Percentiles rank a stretch among this genome's conserved stretches.
Evolutionary conservation across 2,888 invertebrate species (phyloP).

Genomic region (Spodoptera littoralis): DNA sequence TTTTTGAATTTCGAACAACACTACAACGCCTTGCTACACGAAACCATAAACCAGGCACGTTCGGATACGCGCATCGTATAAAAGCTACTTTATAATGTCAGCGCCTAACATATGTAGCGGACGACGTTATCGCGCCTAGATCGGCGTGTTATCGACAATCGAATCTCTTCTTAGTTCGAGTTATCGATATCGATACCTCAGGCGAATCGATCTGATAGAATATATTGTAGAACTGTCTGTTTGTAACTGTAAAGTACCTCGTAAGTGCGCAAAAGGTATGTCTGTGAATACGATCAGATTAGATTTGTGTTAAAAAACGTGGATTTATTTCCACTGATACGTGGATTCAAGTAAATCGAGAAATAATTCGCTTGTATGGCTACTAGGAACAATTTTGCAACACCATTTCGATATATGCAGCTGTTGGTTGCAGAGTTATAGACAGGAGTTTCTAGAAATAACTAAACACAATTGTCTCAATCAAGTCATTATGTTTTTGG

Average conservation of each 20-base stretch:
- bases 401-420: too few relatives aligned
- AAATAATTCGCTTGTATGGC: too few relatives aligned
- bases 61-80: conserved; percentile 64
- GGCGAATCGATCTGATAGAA: conserved; percentile 71
- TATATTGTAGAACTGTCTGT: conserved; percentile 67
- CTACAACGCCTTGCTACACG: conserved; percentile 53
- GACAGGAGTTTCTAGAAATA: too few relatives aligned
- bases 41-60: conserved; percentile 66
- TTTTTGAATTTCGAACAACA: conserved; percentile 57
- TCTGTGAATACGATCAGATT: conserved; percentile 40
- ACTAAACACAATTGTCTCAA: too few relatives aligned
- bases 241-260: conserved; percentile 47
- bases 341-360: too few relatives aligned
- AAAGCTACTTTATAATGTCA: conserved; percentile 78
- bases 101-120: conserved; percentile 75
- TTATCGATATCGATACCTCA: conserved; percentile 69
- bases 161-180: conserved; percentile 69
- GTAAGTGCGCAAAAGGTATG: conserved; percentile 35
- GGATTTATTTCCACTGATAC: too few relatives aligned
- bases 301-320: conserved; percentile 13
- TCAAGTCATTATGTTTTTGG: too few relatives aligned
- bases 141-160: conserved; percentile 77
- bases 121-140: conserved; percentile 75
- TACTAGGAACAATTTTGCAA: too few relatives aligned
- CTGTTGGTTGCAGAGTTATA: too few relatives aligned